Evolutionary conservation across 1,140 invertebrate species (phyloP), one percentile per base, ranked within the genome.

Genomic region (Agrypnia vestita): DNA sequence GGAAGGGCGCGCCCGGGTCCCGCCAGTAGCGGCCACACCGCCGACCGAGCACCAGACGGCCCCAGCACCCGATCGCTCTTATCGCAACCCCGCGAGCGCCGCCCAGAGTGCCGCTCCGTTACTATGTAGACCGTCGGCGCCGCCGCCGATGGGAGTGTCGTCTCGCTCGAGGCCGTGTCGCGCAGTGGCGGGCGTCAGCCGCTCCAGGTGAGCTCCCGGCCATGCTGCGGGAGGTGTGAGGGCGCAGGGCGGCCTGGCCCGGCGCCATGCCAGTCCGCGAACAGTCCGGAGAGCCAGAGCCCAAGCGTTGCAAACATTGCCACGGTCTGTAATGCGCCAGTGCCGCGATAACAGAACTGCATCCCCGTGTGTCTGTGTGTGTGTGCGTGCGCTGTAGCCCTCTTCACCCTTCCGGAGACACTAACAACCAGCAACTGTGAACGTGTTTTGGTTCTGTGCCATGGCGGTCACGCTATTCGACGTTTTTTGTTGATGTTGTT

Each of bases 241-340:
- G 19, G 17, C 72, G 62, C 76, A 17, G 9, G 47, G 35, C 62
- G 76, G 61, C 51, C 64, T 69, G 64, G 69, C 77, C 43, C 11
- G 55, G 47, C 61, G 61, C 56, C 61, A 81, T 81, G 82, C 80
- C 79, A 64, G 82, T 81, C 56, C 61, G 82, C 21, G 76, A 81
- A 64, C 80, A 80, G 35, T 86, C 86, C 86, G 86, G 86, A 85
- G 86, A 87, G 84, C 89, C 89, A 84, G 86, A 89, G 87, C 87
- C 89, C 83, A 90, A 90, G 84, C 88, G 89, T 88, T 90, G 89
- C 89, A 89, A 87, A 84, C 88, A 89, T 84, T 90, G 89, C 88
- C 88, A 90, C 88, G 89, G 89, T 90, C 88, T 84, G 86, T 77
- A 47, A n/a, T 44, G n/a, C 49, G 11, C 49, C 49, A 3, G 49